Conservation (phyloP, 2,888 invertebrate genomes). For the Phlogophora meticulosa region DNA sequence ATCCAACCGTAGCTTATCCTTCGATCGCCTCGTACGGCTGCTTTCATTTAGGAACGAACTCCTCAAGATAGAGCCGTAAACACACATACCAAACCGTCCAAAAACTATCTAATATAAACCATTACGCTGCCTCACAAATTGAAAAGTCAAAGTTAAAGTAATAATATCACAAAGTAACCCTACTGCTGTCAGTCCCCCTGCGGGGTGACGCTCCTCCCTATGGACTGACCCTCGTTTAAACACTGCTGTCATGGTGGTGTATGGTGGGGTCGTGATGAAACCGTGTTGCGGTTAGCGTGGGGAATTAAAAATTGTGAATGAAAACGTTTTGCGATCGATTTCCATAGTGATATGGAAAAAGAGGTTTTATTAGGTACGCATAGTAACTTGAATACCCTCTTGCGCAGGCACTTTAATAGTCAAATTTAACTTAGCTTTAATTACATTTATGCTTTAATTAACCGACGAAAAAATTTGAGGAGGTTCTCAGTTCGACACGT, state of each 20-base stretch:
- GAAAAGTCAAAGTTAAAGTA: conserved; percentile 60
- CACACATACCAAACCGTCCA: neutral
- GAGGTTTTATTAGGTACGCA: too few species aligned
- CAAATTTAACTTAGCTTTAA: too few species aligned
- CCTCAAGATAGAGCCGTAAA: too few species aligned
- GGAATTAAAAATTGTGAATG: conserved; percentile 60
- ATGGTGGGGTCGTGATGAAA: conserved; percentile 62
- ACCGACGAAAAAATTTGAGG: too few species aligned
- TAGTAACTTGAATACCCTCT: too few species aligned
- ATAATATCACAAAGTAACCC: conserved; percentile 66
- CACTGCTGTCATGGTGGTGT: conserved; percentile 19
- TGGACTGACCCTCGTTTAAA: conserved; percentile 68
- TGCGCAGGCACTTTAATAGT: too few species aligned
- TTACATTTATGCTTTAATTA: too few species aligned
- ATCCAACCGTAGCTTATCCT: too few species aligned
- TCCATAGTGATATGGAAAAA: neutral
- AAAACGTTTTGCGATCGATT: conserved; percentile 28
- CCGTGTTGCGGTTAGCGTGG: conserved; percentile 66
- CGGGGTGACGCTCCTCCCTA: conserved; percentile 71
- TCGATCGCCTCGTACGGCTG: too few species aligned
- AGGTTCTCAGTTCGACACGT: too few species aligned
- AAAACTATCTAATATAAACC: conserved; percentile 13
- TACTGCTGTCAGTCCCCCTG: conserved; percentile 37
- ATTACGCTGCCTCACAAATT: conserved; percentile 47
- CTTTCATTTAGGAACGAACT: too few species aligned